Base-by-base conservation (phyloP, 2,888 invertebrate species). In the Hymenopus coronatus region DNA sequence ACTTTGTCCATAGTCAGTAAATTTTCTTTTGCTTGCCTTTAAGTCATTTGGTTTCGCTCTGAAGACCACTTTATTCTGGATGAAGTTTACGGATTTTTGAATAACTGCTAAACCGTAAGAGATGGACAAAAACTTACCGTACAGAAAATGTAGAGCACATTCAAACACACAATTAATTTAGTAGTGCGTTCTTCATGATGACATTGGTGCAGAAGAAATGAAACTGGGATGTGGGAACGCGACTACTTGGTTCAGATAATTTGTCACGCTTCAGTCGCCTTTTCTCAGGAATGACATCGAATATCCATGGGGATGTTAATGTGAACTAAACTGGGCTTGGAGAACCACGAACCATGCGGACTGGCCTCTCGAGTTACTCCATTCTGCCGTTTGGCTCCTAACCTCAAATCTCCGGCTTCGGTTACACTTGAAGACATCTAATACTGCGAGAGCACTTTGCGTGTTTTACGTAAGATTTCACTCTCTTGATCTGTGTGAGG, bases 251-350 rank as follows among this genome's bases (percentile, higher is more conserved):
- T 70, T 70, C 40, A 85, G 85, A 85, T 85, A 85, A 85, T 85
- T 85, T 85, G 85, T 85, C 85, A 85, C 82, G 83, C 83, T 88
- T 82, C 82, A 88, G 30, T 88, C 88, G 70, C 82, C 70, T 88
- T 85, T 88, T 88, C 88, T 83, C 88, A 88, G 82, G 82, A 81
- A 70, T 54, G 88, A 82, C 88, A 88, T 83, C 33, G 88, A 81
- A 88, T 88, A 88, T 83, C 88, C 88, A 88, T 88, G 88, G 88
- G 88, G 46, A 88, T 46, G 83, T 28, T 27, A 30, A 81, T n/a
- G 33, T 33, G 33, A 81, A 82, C 33, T 70, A 70, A 70, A 70
- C 54, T 70, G 54, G 54, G 54, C 54, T 70, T 70, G 54, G 54
- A 70, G 25, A 70, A 70, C 54, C 54, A 70, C 54, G 54, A 70